Base-by-base conservation (phyloP, 1,140 invertebrate species). In the Zaprionus africanus region DNA sequence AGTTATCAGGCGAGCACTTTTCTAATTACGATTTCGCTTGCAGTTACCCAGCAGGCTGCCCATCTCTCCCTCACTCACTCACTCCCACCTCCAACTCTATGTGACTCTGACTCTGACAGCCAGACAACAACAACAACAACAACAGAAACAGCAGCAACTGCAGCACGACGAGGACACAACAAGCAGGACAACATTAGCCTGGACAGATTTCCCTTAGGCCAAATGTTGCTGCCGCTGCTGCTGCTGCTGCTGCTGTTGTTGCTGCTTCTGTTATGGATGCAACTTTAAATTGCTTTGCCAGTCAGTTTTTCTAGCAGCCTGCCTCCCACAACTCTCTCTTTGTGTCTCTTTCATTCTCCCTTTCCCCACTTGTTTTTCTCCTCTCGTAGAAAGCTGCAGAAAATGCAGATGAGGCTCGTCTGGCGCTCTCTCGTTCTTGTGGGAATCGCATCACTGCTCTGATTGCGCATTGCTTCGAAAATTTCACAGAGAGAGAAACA, bases 221-320 rank as follows among this genome's bases (percentile, higher is more conserved):
- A 88, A 76, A 78, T 71, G 63, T 66, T 68, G 59, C 31, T 71
- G 43, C 34, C 78, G 69, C 65, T 60, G 34, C 11, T 66, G 38
- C 46, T 65, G 59, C 49, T 65, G 19, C 53, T 72, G 41, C 12
- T 60, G 24, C 4, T 79, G 49, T 31, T 68, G 68, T 53, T 66
- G 77, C 69, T 81, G 74, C 76, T 82, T 78, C 86, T 86, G 84
- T 87, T 87, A 80, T 87, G 85, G 84, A 88, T 87, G 84, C 84
- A 87, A 88, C 84, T 87, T 87, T 87, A 87, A 87, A 87, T 87
- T 87, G 84, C 84, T 90, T 87, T 87, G 57, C 78, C 81, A 76
- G 78, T 49, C 77, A 81, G 78, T 87, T 87, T 88, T 87, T 87
- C 84, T 88, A 87, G 65, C 72, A 74, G 66, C 65, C 76, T 64